These are phyloP conservation scores for Chloroclysta siterata DNA, from an alignment of 2,888 invertebrate genomes.

Conservation along the genomic window DNA sequence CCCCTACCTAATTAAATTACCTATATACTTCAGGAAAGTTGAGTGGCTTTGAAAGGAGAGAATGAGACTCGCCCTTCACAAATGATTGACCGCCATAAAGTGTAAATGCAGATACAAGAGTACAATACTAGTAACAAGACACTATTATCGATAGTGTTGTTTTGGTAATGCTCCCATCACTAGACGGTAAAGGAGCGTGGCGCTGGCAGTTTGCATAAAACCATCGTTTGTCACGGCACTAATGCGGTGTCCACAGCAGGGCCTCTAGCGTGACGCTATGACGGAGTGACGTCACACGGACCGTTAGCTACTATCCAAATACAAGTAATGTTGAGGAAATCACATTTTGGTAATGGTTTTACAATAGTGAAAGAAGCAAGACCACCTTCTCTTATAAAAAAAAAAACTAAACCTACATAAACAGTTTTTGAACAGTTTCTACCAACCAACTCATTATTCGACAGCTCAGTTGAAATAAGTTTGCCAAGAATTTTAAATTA, in stretches of 20 bases:
- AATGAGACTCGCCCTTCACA: too few relatives aligned
- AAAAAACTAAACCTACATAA: too few relatives aligned
- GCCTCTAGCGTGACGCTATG: conserved; percentile 47
- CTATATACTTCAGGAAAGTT: too few relatives aligned
- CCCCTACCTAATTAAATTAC: too few relatives aligned
- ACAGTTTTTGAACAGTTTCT: neutral
- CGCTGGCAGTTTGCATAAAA: conserved; percentile 80
- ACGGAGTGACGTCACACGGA: conserved; percentile 47
- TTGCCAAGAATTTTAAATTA: neutral
- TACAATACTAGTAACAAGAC: too few relatives aligned
- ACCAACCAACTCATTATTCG: neutral
- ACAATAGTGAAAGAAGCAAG: neutral
- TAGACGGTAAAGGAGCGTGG: conserved; percentile 68
- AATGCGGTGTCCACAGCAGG: conserved; percentile 74
- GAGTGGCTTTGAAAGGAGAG: too few relatives aligned
- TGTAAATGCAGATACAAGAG: too few relatives aligned
- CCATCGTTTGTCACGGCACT: conserved; percentile 80
- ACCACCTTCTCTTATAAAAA: too few relatives aligned
- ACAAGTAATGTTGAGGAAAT: conserved; percentile 25
- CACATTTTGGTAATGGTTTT: conserved; percentile 11
- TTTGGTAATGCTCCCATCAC: conserved; percentile 45
- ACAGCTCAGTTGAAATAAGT: neutral
- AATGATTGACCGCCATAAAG: too few relatives aligned
- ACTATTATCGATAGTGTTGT: neutral
- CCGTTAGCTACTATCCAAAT: conserved; percentile 35